A percentile compares a stretch with the other conserved stretches of the same genome.
Conservation (phyloP, 2,888 invertebrate genomes). For the Toxonevra muliebris region DNA sequence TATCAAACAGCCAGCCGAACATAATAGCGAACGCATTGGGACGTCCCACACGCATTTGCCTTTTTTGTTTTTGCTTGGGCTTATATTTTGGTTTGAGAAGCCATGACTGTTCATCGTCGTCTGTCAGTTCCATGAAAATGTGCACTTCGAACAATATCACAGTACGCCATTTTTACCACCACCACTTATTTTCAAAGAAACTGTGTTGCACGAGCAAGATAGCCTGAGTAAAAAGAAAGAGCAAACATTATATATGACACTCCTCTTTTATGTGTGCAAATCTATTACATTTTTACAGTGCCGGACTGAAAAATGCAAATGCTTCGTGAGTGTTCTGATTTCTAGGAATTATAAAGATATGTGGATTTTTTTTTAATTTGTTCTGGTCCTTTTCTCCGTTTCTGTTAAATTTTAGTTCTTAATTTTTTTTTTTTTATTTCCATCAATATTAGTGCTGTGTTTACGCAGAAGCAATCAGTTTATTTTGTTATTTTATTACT, state of each 20-base stretch:
- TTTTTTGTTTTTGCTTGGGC: slow-evolving; percentile 18
- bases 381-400: too few relatives aligned
- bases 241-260: slow-evolving; percentile 31
- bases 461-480: too few relatives aligned
- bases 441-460: too few relatives aligned
- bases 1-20: slow-evolving; percentile 30
- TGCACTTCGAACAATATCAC: slow-evolving; percentile 11
- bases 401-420: too few relatives aligned
- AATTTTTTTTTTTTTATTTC: too few relatives aligned
- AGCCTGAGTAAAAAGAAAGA: slow-evolving; percentile 1
- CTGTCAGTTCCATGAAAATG: too few relatives aligned
- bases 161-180: slow-evolving; percentile 51
- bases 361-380: too few relatives aligned
- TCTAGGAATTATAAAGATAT: too few relatives aligned
- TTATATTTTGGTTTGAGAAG: slow-evolving; percentile 32
- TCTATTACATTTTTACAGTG: slow-evolving; percentile 45
- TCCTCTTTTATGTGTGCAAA: slow-evolving; percentile 30
- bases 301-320: neutral
- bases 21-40: slow-evolving; percentile 39
- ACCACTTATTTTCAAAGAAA: slow-evolving; percentile 25
- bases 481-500: too few relatives aligned
- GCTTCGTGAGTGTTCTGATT: too few relatives aligned
- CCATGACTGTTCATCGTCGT: slow-evolving; percentile 38
- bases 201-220: slow-evolving; percentile 21
- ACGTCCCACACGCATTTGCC: slow-evolving; percentile 53